Conservation (phyloP, 2,113 vertebrate genomes). For the Eptatretus burgeri region DNA sequence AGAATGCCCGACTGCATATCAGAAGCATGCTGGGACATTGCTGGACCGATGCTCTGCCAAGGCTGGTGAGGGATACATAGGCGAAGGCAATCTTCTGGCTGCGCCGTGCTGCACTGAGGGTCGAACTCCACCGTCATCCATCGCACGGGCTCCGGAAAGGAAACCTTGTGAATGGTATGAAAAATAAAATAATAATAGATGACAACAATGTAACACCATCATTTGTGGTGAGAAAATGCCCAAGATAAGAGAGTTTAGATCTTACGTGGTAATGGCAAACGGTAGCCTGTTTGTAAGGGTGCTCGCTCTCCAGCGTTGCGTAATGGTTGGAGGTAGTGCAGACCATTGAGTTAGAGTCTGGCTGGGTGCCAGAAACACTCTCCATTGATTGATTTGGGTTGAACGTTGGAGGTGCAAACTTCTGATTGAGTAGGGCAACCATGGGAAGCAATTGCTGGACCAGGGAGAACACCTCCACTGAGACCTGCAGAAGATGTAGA, state of each 20-base stretch:
- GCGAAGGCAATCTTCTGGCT: slow-evolving; percentile 70
- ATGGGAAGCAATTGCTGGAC: slow-evolving; percentile 77
- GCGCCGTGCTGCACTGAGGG: slow-evolving; percentile 70
- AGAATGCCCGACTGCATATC: slow-evolving; percentile 50
- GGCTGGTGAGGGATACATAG: slow-evolving; percentile 61
- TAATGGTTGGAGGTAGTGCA: slow-evolving; percentile 89
- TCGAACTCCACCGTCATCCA: slow-evolving; percentile 94
- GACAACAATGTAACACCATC: background rate
- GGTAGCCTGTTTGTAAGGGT: slow-evolving; percentile 70
- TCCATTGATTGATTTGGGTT: slow-evolving; percentile 97
- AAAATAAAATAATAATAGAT: background rate
- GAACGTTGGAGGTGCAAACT: slow-evolving; percentile 82
- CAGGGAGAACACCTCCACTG: slow-evolving; percentile 80
- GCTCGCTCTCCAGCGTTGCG: slow-evolving; percentile 72
- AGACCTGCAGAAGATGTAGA: slow-evolving; percentile 26
- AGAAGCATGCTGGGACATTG: slow-evolving; percentile 43
- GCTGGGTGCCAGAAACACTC: slow-evolving; percentile 60
- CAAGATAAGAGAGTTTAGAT: accelerated
- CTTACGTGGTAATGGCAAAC: slow-evolving; percentile 74
- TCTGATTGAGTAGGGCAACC: slow-evolving; percentile 81
- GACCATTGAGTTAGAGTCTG: slow-evolving; percentile 74
- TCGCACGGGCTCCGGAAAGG: slow-evolving; percentile 83
- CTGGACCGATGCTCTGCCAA: slow-evolving; percentile 39
- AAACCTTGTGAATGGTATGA: slow-evolving; percentile 23
- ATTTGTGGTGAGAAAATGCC: too few species aligned